Evolutionary conservation across 2,113 vertebrate species (phyloP).

Genomic region (Herpailurus yagouaroundi): DNA sequence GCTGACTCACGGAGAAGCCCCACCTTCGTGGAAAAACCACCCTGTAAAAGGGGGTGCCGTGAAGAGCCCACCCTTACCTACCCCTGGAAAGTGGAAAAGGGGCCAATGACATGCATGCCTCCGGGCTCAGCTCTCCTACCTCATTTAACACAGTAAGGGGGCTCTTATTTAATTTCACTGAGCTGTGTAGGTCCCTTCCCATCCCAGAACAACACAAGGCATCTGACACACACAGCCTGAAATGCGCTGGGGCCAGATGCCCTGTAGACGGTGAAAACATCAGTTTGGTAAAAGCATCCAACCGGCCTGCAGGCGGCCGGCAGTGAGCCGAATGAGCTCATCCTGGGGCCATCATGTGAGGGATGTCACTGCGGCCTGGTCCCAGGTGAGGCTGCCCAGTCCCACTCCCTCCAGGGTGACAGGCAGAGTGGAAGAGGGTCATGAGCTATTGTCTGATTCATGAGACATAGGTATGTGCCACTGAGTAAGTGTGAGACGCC

Average conservation of each 20-base stretch:
- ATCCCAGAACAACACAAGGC: neutral
- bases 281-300: neutral
- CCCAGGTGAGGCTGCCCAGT: neutral
- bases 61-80: neutral
- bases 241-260: accelerated
- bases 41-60: neutral
- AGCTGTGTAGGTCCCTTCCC: too few species aligned
- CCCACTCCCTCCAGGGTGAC: accelerated
- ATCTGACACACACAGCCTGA: neutral
- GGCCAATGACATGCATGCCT: too few species aligned
- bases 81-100: neutral
- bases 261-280: neutral
- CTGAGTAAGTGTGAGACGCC: neutral
- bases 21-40: neutral
- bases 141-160: neutral
- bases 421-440: neutral
- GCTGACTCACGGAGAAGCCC: neutral
- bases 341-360: too few species aligned
- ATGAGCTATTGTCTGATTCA: neutral
- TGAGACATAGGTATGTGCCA: neutral
- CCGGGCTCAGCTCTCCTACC: too few species aligned
- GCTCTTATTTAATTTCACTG: neutral
- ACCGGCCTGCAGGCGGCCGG: neutral
- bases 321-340: neutral
- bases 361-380: accelerated